Percentiles rank a stretch among this genome's conserved stretches.
phyloP scores from a whole-genome alignment of 2,888 invertebrate species.

The Diarsia dahlii region DNA sequence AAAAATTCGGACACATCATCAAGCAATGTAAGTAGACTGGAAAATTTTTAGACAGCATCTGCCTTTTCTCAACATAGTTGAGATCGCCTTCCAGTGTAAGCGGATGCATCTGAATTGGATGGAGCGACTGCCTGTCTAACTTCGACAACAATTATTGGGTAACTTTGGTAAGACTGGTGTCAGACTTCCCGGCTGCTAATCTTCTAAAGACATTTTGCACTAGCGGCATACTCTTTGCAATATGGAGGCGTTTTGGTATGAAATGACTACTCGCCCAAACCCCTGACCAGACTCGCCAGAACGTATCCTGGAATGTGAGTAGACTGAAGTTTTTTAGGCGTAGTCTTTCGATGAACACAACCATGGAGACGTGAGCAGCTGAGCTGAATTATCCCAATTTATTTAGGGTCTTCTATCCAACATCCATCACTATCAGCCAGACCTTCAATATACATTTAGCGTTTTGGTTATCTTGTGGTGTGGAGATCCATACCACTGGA shows the following conservation, averaged over 20 bases:
- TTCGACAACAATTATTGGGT: background rate
- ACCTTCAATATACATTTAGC: background rate
- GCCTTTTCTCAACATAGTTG: background rate
- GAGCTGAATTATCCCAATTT: background rate
- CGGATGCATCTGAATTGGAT: background rate
- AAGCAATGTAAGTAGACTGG: slow-evolving; percentile 95
- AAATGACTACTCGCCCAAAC: background rate
- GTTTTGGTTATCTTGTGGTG: background rate
- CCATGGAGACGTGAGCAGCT: background rate
- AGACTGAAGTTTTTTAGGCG: background rate
- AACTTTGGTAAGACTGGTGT: slow-evolving; percentile 2
- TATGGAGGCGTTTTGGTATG: background rate
- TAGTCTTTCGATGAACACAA: background rate
- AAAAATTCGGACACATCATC: slow-evolving; percentile 95
- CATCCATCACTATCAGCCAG: background rate
- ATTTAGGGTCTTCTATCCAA: background rate
- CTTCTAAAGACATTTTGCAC: background rate
- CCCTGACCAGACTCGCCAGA: slow-evolving; percentile 79
- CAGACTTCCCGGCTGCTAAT: background rate
- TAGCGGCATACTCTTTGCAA: background rate
- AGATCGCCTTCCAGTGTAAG: background rate
- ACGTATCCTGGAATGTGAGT: slow-evolving; percentile 95
- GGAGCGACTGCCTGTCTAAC: too few relatives aligned
- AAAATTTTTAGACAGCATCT: background rate
- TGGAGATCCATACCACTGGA: too few relatives aligned